Percentiles rank a stretch among this genome's conserved stretches.
phyloP scores from a whole-genome alignment of 2,113 vertebrate genomes.

The Hyla sarda region DNA sequence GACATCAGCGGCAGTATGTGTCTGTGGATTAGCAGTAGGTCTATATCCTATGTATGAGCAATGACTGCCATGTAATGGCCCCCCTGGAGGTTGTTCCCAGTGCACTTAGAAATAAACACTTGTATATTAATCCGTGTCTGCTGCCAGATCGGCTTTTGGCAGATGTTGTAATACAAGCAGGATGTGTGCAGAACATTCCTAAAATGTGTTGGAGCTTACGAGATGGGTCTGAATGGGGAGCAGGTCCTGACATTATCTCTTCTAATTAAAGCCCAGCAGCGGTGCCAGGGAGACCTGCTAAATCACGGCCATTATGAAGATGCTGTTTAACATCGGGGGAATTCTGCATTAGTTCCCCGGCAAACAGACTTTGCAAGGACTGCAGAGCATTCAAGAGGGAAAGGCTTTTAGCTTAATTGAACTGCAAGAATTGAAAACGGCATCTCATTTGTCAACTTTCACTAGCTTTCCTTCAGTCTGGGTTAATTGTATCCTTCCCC shows the following conservation, averaged over 20 bases:
- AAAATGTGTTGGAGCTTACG: conserved; percentile 53
- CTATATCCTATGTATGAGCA: conserved; percentile 14
- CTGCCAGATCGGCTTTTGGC: conserved; percentile 52
- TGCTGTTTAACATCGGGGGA: conserved; percentile 49
- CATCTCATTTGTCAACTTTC: conserved; percentile 69
- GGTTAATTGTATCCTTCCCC: conserved; percentile 67
- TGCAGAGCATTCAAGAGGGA: conserved; percentile 52
- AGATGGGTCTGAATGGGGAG: conserved; percentile 44
- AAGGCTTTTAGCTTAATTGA: conserved; percentile 78
- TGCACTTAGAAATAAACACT: conserved; percentile 52
- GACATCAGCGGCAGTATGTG: not conserved
- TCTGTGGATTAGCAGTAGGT: conserved; percentile 14
- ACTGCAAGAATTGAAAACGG: conserved; percentile 65
- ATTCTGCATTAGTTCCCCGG: conserved; percentile 56
- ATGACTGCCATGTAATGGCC: conserved; percentile 29
- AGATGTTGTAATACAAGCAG: conserved; percentile 28
- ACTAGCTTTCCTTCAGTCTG: conserved; percentile 63
- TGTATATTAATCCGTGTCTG: conserved; percentile 47
- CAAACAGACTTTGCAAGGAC: conserved; percentile 55
- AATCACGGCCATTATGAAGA: conserved; percentile 56
- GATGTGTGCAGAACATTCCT: conserved; percentile 44
- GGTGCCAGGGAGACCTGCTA: conserved; percentile 56
- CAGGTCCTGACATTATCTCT: conserved; percentile 58
- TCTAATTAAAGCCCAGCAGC: conserved; percentile 58
- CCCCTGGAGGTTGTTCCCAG: conserved; percentile 26